Percentiles rank a stretch among this genome's conserved stretches.
phyloP scores from a whole-genome alignment of 1,140 invertebrate genomes.

The Bathynomus jamesi region DNA sequence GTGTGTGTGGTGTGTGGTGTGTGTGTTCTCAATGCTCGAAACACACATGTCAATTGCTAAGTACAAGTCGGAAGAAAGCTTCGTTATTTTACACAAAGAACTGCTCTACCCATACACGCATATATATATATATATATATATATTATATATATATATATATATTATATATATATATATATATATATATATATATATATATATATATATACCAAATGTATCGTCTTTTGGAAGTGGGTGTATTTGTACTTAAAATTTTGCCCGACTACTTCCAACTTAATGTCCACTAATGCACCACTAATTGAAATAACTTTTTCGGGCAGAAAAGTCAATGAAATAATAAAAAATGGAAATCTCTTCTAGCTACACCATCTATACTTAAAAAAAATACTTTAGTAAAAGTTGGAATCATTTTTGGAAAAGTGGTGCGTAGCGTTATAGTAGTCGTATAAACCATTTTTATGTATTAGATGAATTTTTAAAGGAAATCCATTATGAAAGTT shows the following conservation, averaged over 20 bases:
- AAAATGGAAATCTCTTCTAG: no score
- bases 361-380: no score
- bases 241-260: not conserved
- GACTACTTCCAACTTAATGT: no score
- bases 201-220: not conserved
- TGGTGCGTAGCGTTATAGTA: no score
- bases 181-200: not conserved
- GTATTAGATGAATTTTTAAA: not conserved
- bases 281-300: no score
- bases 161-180: not conserved
- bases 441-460: no score
- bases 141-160: not conserved
- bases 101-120: not conserved
- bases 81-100: not conserved
- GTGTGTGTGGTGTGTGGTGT: no score
- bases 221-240: not conserved
- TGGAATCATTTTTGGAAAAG: no score
- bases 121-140: constrained; percentile 1
- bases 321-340: no score
- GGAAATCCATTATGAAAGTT: not conserved
- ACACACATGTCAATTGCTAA: not conserved
- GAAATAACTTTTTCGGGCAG: no score
- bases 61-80: not conserved
- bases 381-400: no score
- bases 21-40: no score